Evolutionary conservation across 2,888 invertebrate species (phyloP).

Genomic region (Nemotelus nigrinus): DNA sequence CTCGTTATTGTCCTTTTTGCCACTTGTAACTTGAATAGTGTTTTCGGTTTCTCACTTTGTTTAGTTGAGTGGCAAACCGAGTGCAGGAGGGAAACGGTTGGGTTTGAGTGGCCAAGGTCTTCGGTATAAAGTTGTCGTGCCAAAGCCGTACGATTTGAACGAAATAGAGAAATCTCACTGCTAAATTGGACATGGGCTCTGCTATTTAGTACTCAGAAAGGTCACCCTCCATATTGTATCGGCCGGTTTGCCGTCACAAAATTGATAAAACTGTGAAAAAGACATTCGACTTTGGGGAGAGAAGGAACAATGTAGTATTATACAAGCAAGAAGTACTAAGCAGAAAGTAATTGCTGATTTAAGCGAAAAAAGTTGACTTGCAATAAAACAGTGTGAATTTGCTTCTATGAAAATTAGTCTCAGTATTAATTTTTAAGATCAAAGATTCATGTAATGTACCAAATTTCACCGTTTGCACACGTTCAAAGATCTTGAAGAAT

Average conservation of each 20-base stretch:
- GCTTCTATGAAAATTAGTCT: too few species aligned
- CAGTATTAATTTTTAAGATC: too few species aligned
- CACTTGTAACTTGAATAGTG: background rate
- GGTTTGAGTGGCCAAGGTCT: too few species aligned
- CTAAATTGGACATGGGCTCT: constrained; percentile 31
- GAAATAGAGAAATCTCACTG: constrained; percentile 26
- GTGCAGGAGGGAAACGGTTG: too few species aligned
- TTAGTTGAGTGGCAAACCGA: too few species aligned
- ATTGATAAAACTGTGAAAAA: background rate
- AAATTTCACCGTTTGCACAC: too few species aligned
- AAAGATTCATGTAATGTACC: too few species aligned
- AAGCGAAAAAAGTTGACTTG: too few species aligned
- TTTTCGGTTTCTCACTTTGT: background rate
- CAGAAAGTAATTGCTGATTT: too few species aligned
- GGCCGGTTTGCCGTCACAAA: background rate
- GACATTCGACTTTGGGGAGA: background rate
- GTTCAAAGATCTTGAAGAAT: too few species aligned
- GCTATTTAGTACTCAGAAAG: background rate
- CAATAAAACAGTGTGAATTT: too few species aligned
- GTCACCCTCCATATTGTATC: background rate
- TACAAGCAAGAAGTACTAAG: background rate
- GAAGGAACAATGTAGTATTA: background rate
- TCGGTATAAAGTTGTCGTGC: background rate
- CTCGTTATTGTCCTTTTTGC: too few species aligned
- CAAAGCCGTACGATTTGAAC: constrained; percentile 19